Base-by-base conservation (phyloP, 2,888 invertebrate species). In the Andrena bucephala region DNA sequence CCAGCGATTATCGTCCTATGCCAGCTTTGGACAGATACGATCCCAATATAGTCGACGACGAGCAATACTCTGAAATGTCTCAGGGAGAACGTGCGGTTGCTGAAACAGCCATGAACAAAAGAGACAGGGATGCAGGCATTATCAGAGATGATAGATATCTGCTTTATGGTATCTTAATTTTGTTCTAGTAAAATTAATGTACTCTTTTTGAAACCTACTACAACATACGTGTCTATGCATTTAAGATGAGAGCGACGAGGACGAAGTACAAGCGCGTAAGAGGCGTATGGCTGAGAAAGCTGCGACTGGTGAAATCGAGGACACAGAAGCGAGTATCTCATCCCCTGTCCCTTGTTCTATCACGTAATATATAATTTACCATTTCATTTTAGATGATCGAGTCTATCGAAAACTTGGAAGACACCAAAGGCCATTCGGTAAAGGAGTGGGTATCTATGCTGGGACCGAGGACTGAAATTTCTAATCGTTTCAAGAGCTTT, bases 361-460 rank as follows among this genome's bases (percentile, higher is more conserved):
- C 20, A 20, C 20, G 20, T 0, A 20, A 20, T 20, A 20, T 20
- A 0, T 20, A 20, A 42, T 42, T 60, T 57, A 75, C 60, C 52
- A 60, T 57, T 63, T 29, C 42, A 67, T 85, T 84, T 33, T 85
- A 95, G 94, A 97, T 97, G 95, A 96, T 98, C 62, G 99, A 99
- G 94, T 98, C 99, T 74, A 99, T 99, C 85, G 99, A 99, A 94
- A 99, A 99, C 94, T 95, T 99, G 48, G 99, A 99, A 93, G 99
- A 99, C 91, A 99, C 99, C 5, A 98, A 99, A 93, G 99, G 99
- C 0, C 97, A 99, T 92, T 96, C 97, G 0, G 97, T 98, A 2
- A 97, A 98, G 90, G 99, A 99, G 91, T 99, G 99, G 99, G 99
- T 99, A 0, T 96, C 97, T 73, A 98, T 99, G 97, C 95, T 99